A percentile compares a stretch with the other conserved stretches of the same genome.
Conservation (phyloP, 37 sponge, comb jelly and placozoan genomes). For the Aplysina aerophoba region DNA sequence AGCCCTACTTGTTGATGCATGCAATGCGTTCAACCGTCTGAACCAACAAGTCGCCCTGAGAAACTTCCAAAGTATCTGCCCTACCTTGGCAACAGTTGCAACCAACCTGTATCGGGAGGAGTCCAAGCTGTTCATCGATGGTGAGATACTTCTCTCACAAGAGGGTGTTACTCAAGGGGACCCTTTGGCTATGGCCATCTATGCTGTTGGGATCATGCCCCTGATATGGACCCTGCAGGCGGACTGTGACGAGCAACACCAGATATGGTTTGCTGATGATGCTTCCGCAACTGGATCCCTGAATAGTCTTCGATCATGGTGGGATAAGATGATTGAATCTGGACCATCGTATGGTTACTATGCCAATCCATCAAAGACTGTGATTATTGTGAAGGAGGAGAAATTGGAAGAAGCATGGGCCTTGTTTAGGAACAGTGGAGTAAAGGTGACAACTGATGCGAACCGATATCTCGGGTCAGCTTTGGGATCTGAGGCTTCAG, state of each 20-base stretch:
- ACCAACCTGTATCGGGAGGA: neutral
- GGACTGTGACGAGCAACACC: neutral
- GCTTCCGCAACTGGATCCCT: neutral
- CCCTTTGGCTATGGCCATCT: slow-evolving; percentile 6
- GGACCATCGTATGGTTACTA: neutral
- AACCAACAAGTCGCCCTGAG: slow-evolving; percentile 1
- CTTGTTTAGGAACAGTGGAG: neutral
- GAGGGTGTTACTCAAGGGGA: slow-evolving; percentile 4
- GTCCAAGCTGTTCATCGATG: neutral
- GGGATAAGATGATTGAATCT: neutral
- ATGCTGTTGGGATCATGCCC: slow-evolving; percentile 11
- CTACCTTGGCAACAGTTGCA: slow-evolving; percentile 4
- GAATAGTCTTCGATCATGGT: neutral
- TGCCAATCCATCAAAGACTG: neutral
- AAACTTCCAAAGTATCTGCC: neutral
- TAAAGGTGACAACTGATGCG: too few species aligned
- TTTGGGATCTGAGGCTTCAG: too few species aligned
- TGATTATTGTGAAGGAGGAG: neutral
- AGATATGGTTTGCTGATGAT: slow-evolving; percentile 12
- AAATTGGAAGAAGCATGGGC: too few species aligned
- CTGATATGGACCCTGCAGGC: neutral
- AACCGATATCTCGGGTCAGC: too few species aligned
- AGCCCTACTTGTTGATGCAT: neutral
- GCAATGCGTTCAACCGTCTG: slow-evolving; percentile 6
- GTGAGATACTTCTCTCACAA: neutral